phyloP scores from a whole-genome alignment of 2,113 vertebrate species.

The Corynorhinus townsendii region DNA sequence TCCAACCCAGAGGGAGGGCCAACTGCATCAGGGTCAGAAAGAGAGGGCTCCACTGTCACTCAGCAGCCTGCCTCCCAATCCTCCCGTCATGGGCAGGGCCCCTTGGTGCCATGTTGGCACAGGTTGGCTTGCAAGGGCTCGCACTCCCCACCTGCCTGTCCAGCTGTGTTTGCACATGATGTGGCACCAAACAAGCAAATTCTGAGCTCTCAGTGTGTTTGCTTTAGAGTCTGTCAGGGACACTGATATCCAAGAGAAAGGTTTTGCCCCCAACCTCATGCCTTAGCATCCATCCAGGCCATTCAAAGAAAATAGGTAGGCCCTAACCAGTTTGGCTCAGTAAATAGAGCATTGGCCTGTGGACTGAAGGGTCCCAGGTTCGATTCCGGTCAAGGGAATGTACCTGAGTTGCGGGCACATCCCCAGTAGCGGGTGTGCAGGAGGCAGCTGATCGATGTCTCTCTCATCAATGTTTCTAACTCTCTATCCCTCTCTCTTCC shows the following conservation, averaged over 20 bases:
- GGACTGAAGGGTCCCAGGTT: too few species aligned
- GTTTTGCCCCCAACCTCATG: background rate
- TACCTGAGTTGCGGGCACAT: too few species aligned
- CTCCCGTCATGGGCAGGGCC: background rate
- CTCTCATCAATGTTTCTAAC: too few species aligned
- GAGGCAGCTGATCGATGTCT: too few species aligned
- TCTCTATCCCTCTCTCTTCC: too few species aligned
- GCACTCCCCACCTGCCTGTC: background rate
- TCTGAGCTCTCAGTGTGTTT: background rate
- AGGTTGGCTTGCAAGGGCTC: background rate
- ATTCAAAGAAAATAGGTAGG: background rate
- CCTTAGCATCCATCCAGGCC: background rate
- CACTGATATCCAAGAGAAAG: slow-evolving; percentile 33
- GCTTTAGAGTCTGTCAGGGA: slow-evolving; percentile 41
- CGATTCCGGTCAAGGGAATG: too few species aligned
- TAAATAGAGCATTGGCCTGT: too few species aligned
- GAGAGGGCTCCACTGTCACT: background rate
- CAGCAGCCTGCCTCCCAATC: background rate
- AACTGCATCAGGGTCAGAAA: background rate
- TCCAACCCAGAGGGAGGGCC: background rate
- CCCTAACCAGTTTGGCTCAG: too few species aligned
- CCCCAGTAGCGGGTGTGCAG: too few species aligned
- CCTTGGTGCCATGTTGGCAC: background rate
- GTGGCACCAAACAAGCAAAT: background rate
- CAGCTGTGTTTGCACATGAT: background rate